Evolutionary conservation across 2,888 invertebrate species (phyloP).

Genomic region (Anticlea derivata): DNA sequence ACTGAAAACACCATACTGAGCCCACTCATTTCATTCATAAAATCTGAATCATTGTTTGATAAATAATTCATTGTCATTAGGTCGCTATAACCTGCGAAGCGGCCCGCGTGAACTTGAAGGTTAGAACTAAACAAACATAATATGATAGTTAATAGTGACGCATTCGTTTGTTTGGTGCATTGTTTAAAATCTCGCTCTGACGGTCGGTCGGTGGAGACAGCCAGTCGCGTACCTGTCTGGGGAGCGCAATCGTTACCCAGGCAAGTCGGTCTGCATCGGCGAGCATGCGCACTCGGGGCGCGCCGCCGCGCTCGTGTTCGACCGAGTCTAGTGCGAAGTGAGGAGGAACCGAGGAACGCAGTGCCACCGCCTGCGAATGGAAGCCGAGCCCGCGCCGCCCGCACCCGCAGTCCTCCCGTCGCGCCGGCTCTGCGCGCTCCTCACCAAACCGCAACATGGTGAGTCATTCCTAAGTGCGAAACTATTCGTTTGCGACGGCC

Average conservation of each 20-base stretch:
- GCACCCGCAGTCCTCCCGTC: constrained; percentile 76
- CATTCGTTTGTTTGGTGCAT: constrained; percentile 64
- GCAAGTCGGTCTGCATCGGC: constrained; percentile 77
- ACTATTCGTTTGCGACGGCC: constrained; percentile 71
- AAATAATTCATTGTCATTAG: not conserved
- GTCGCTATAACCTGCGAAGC: not conserved
- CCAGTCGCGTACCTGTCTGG: constrained; percentile 76
- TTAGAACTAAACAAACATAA: constrained; percentile 44
- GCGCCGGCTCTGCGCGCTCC: constrained; percentile 77
- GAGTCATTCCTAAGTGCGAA: constrained; percentile 78
- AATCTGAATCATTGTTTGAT: not conserved
- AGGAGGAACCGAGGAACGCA: constrained; percentile 59
- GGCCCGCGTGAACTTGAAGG: not conserved
- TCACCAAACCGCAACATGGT: constrained; percentile 79
- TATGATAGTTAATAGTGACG: constrained; percentile 47
- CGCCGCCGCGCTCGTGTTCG: constrained; percentile 51
- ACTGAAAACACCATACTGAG: too few relatives aligned
- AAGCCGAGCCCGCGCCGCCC: constrained; percentile 67
- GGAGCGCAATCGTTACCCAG: constrained; percentile 77
- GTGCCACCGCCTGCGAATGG: constrained; percentile 60
- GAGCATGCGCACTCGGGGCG: constrained; percentile 69
- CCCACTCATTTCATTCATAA: too few relatives aligned
- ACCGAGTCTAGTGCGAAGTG: constrained; percentile 65
- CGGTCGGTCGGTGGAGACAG: constrained; percentile 67
- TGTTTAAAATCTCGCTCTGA: constrained; percentile 52